Percentiles rank a stretch among this genome's conserved stretches.
Evolutionary conservation across 2,113 vertebrate genomes (phyloP).

Genomic region (Larimichthys polyactis): DNA sequence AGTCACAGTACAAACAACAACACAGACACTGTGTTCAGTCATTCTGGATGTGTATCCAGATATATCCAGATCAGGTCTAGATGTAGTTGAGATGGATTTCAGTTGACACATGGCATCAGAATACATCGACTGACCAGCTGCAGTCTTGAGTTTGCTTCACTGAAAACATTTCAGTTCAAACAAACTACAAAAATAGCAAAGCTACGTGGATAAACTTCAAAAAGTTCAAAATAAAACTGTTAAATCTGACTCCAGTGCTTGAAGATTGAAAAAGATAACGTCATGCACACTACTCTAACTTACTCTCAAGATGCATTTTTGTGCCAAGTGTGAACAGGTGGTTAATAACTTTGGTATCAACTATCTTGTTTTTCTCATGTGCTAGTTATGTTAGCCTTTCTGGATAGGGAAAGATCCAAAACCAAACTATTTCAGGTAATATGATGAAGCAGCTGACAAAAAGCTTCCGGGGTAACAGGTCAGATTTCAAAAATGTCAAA

Average conservation of each 20-base stretch:
- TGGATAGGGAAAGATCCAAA: neutral
- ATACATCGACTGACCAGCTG: neutral
- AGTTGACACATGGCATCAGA: conserved; percentile 39
- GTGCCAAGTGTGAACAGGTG: conserved; percentile 17
- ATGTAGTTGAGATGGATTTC: conserved; percentile 29
- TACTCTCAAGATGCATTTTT: conserved; percentile 23
- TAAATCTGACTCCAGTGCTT: neutral
- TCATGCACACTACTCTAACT: neutral
- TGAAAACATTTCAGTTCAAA: neutral
- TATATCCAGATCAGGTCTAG: neutral
- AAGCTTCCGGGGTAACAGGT: neutral
- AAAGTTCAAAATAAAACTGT: neutral
- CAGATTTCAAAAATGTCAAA: conserved; percentile 7
- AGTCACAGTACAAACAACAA: conserved; percentile 5
- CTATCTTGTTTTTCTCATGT: neutral
- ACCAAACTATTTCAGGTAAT: neutral
- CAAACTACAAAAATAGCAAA: neutral
- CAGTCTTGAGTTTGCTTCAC: neutral
- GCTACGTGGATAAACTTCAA: neutral
- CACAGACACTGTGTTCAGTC: neutral
- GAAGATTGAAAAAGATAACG: too few species aligned
- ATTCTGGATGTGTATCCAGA: neutral
- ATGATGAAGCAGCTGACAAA: neutral
- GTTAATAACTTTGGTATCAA: neutral
- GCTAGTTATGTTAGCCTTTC: neutral